Percentiles rank a stretch among this genome's conserved stretches.
These are phyloP conservation scores for Enteromius trimaculatus DNA, from an alignment of 2,797 vertebrate species.

Conservation along the genomic window DNA sequence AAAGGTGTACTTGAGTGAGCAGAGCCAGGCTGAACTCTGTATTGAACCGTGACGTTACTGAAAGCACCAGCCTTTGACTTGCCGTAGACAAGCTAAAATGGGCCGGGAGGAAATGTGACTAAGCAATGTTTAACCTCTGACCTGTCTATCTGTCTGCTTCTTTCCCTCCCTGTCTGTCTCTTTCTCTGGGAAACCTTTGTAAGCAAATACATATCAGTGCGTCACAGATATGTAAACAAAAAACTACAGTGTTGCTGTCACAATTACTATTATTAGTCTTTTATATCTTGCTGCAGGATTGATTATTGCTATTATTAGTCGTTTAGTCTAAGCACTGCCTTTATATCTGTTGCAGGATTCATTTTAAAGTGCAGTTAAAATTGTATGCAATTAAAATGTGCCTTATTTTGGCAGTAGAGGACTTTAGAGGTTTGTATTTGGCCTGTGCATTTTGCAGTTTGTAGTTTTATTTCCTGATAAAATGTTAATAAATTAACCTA, in stretches of 20 bases:
- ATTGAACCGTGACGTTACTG: slow-evolving; percentile 63
- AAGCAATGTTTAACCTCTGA: slow-evolving; percentile 68
- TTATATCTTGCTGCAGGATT: no score
- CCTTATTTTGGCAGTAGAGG: not conserved
- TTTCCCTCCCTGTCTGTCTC: slow-evolving; percentile 1
- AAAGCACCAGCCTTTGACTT: slow-evolving; percentile 69
- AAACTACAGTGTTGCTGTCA: slow-evolving; percentile 60
- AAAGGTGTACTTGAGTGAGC: slow-evolving; percentile 73
- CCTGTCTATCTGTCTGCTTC: slow-evolving; percentile 57
- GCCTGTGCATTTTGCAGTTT: not conserved
- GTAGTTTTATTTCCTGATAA: not conserved
- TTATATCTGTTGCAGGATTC: not conserved
- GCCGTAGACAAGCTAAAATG: slow-evolving; percentile 55
- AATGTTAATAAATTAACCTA: not conserved
- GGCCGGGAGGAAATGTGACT: slow-evolving; percentile 70
- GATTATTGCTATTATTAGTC: slow-evolving; percentile 10
- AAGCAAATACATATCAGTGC: not conserved
- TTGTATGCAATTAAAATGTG: not conserved
- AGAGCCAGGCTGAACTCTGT: slow-evolving; percentile 60
- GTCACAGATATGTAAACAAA: slow-evolving; percentile 49
- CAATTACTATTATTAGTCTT: slow-evolving; percentile 30
- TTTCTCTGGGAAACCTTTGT: not conserved
- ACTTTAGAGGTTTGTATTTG: not conserved
- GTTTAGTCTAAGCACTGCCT: not conserved
- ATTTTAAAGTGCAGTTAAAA: not conserved